Conservation (phyloP, 2,888 invertebrate genomes). For the Heteropelma amictum region DNA sequence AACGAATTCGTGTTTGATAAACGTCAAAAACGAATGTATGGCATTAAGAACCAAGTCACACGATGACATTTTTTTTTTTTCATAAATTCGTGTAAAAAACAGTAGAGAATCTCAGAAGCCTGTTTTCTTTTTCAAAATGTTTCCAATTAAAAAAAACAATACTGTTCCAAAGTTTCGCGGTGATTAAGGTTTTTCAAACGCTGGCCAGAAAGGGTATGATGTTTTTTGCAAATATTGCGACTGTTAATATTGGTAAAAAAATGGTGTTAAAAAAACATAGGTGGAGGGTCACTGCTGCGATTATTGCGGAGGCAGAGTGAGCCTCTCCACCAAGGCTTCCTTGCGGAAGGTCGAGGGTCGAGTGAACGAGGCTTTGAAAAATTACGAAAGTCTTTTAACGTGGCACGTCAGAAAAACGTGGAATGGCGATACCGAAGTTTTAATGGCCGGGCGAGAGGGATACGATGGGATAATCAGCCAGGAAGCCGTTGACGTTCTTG, state of each 20-base stretch:
- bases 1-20: no score
- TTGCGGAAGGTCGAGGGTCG: conserved; percentile 60
- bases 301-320: conserved; percentile 72
- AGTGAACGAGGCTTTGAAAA: conserved; percentile 60
- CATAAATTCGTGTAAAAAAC: no score
- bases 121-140: no score
- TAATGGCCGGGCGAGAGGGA: conserved; percentile 66
- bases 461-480: conserved; percentile 66
- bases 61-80: no score
- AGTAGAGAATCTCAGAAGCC: no score
- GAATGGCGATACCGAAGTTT: conserved; percentile 65
- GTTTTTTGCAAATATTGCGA: no score
- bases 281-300: conserved; percentile 74
- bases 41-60: no score
- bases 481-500: conserved; percentile 62
- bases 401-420: conserved; percentile 71
- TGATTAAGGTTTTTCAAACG: no score
- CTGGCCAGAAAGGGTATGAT: no score
- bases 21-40: no score
- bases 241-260: neutral
- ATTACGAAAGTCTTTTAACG: conserved; percentile 58
- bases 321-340: conserved; percentile 56
- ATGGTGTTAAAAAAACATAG: conserved; percentile 56
- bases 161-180: no score
- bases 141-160: no score